A percentile compares a stretch with the other conserved stretches of the same genome.
These are phyloP conservation scores for Desmophyllum pertusum DNA, from an alignment of 92 coral and sea anemone species.

Conservation along the genomic window DNA sequence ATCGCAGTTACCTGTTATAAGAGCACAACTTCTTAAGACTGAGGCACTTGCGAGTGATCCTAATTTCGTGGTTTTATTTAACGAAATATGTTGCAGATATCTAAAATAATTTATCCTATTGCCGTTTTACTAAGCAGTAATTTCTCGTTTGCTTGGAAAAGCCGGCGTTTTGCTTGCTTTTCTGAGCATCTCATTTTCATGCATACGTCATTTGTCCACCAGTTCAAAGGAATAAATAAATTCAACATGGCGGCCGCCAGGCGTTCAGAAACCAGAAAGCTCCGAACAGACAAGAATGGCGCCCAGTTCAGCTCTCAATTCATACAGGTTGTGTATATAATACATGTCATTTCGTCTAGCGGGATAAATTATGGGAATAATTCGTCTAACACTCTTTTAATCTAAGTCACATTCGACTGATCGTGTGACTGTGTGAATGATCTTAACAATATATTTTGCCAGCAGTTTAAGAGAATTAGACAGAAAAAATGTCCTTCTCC, in stretches of 20 bases:
- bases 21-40: neutral
- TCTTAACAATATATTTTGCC: neutral
- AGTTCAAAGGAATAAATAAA: constrained; percentile 24
- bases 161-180: neutral
- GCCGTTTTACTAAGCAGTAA: neutral
- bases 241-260: constrained; percentile 73
- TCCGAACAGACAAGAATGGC: constrained; percentile 31
- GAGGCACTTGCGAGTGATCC: neutral
- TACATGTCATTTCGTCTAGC: neutral
- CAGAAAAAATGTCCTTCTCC: neutral
- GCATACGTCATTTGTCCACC: constrained; percentile 50
- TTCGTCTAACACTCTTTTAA: neutral
- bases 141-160: neutral
- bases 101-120: neutral
- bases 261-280: constrained; percentile 56
- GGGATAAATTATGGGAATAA: constrained; percentile 14
- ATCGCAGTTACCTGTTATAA: neutral
- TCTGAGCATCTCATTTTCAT: constrained; percentile 5
- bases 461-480: neutral
- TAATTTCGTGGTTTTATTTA: neutral
- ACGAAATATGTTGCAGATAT: neutral
- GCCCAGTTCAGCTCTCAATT: constrained; percentile 26
- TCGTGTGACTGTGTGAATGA: neutral
- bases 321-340: constrained; percentile 34
- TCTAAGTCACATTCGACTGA: neutral